Evolutionary conservation across 2,113 vertebrate species (phyloP).

Genomic region (Anolis carolinensis): DNA sequence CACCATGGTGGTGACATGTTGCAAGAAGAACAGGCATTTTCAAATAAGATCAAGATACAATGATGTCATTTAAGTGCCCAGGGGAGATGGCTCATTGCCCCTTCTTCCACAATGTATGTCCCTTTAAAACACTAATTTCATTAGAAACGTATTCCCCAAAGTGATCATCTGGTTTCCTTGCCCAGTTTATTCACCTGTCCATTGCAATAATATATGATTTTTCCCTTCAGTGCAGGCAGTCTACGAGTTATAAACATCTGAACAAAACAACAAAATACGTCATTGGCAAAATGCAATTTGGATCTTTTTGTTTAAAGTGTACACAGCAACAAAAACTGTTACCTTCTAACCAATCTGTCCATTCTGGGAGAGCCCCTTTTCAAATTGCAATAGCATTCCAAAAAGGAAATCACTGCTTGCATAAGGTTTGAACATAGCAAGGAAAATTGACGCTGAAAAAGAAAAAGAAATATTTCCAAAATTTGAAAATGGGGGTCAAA

Average conservation of each 20-base stretch:
- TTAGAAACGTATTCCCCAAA: slow-evolving; percentile 34
- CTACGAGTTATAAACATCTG: too few relatives aligned
- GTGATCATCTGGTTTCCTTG: slow-evolving; percentile 44
- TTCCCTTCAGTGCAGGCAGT: not conserved
- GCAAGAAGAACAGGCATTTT: slow-evolving; percentile 18
- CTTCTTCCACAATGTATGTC: not conserved
- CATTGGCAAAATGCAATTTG: too few relatives aligned
- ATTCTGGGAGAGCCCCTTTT: too few relatives aligned
- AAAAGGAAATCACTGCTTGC: too few relatives aligned
- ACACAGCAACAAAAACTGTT: too few relatives aligned
- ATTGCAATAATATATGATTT: not conserved
- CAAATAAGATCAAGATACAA: slow-evolving; percentile 32
- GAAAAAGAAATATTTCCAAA: not conserved
- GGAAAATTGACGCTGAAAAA: too few relatives aligned
- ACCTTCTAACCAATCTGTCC: too few relatives aligned
- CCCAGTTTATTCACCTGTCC: slow-evolving; percentile 12
- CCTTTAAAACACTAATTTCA: slow-evolving; percentile 30
- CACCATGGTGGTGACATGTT: not conserved
- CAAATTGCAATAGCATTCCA: too few relatives aligned
- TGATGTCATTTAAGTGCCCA: not conserved
- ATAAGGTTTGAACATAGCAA: too few relatives aligned
- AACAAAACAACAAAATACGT: too few relatives aligned
- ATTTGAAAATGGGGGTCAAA: not conserved
- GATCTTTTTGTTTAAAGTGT: too few relatives aligned
- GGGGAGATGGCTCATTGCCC: not conserved